Percentiles rank a stretch among this genome's conserved stretches.
These are phyloP conservation scores for Parnassius smintheus DNA, from an alignment of 2,888 invertebrate species.

Conservation along the genomic window DNA sequence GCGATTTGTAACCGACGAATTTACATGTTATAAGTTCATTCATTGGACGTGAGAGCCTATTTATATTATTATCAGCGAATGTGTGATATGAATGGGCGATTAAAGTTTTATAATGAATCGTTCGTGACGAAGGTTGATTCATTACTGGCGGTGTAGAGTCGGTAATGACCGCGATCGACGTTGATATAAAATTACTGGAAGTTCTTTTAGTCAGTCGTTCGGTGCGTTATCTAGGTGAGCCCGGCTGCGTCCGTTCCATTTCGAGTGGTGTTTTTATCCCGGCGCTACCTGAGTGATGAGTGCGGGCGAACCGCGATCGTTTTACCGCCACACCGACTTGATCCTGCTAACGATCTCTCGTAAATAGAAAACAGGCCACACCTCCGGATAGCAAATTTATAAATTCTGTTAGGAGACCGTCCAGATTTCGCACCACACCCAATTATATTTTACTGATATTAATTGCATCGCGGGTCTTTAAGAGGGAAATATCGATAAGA, in stretches of 20 bases:
- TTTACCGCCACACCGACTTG: constrained; percentile 31
- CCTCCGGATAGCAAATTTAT: constrained; percentile 13
- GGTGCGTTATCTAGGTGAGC: constrained; percentile 70
- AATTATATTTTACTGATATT: constrained; percentile 34
- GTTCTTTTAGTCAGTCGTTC: constrained; percentile 41
- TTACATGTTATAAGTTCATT: constrained; percentile 79
- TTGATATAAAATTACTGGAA: constrained; percentile 36
- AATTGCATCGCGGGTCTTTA: constrained; percentile 41
- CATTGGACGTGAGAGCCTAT: constrained; percentile 68
- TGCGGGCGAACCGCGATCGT: constrained; percentile 28
- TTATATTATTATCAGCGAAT: constrained; percentile 72
- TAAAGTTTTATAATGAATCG: constrained; percentile 49
- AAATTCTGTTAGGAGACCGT: constrained; percentile 7
- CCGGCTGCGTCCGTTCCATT: constrained; percentile 67
- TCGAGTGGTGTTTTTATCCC: constrained; percentile 77
- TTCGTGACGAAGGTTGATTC: constrained; percentile 50
- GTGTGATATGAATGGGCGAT: constrained; percentile 72
- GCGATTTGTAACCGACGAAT: constrained; percentile 78
- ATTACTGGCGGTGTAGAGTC: constrained; percentile 40
- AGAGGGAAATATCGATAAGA: constrained; percentile 47
- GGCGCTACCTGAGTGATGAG: constrained; percentile 64
- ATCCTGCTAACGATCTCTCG: constrained; percentile 49
- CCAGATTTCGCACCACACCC: constrained; percentile 9
- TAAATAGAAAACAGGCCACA: constrained; percentile 42
- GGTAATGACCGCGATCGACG: constrained; percentile 34